phyloP scores from a whole-genome alignment of 2,113 vertebrate genomes.

The Sphaerodactylus townsendi region DNA sequence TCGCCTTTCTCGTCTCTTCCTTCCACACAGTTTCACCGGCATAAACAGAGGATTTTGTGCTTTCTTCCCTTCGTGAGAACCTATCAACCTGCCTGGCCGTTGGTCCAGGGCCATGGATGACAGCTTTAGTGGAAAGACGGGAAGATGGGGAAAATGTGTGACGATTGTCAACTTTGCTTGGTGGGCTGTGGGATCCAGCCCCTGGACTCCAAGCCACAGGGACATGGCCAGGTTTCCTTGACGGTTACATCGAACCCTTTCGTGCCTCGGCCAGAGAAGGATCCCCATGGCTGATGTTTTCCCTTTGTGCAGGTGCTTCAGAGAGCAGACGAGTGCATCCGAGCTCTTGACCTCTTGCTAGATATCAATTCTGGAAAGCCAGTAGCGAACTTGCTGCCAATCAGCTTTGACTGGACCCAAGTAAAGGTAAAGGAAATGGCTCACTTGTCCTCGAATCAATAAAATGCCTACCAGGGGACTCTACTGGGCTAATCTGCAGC shows the following conservation, averaged over 20 bases:
- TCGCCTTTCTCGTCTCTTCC: too few relatives aligned
- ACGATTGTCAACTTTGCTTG: too few relatives aligned
- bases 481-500: background rate
- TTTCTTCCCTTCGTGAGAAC: too few relatives aligned
- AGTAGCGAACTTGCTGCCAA: conserved; percentile 77
- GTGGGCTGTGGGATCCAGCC: too few relatives aligned
- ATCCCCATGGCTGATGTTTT: background rate
- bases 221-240: background rate
- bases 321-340: conserved; percentile 87
- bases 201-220: background rate
- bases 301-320: conserved; percentile 80
- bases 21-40: too few relatives aligned
- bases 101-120: too few relatives aligned
- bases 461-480: background rate
- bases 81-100: too few relatives aligned
- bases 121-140: too few relatives aligned
- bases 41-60: too few relatives aligned
- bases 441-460: too few relatives aligned
- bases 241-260: background rate
- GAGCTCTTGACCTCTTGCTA: conserved; percentile 82
- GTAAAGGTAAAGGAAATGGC: conserved; percentile 77
- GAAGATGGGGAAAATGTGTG: too few relatives aligned
- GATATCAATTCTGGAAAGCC: conserved; percentile 80
- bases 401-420: conserved; percentile 80
- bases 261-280: background rate